These are phyloP conservation scores for Dione juno DNA, from an alignment of 2,888 invertebrate genomes.

Conservation along the genomic window DNA sequence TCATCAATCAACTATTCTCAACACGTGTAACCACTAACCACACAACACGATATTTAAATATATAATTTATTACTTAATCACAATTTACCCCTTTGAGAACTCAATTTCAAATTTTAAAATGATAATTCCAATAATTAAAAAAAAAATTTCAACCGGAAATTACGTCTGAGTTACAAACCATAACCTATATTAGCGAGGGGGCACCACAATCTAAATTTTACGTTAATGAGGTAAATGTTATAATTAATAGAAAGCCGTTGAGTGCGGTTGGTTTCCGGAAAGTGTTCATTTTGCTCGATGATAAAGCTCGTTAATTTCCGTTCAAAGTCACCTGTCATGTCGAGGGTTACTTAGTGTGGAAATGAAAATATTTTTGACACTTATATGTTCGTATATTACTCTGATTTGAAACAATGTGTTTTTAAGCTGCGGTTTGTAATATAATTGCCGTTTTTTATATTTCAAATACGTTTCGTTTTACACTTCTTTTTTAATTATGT, in stretches of 20 bases:
- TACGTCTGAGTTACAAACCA: not conserved
- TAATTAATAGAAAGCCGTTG: slow-evolving; percentile 48
- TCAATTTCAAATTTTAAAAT: not conserved
- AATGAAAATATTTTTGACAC: slow-evolving; percentile 7
- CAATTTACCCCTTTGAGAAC: not conserved
- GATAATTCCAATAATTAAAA: not conserved
- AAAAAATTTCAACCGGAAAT: not conserved
- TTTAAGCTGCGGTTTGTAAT: not conserved
- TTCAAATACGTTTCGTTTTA: too few species aligned
- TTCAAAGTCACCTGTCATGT: slow-evolving; percentile 60
- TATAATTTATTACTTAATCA: not conserved
- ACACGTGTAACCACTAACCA: too few species aligned
- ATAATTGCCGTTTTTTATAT: not conserved
- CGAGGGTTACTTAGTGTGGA: slow-evolving; percentile 22
- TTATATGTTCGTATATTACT: not conserved
- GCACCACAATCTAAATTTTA: slow-evolving; percentile 19
- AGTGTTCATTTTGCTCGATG: slow-evolving; percentile 63
- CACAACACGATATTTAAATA: too few species aligned
- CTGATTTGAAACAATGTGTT: not conserved
- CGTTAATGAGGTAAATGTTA: slow-evolving; percentile 31
- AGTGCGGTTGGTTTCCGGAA: slow-evolving; percentile 51
- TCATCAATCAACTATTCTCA: too few species aligned
- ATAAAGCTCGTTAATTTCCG: slow-evolving; percentile 72
- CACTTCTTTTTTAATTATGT: too few species aligned
- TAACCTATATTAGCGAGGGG: slow-evolving; percentile 19